Percentiles rank a stretch among this genome's conserved stretches.
Evolutionary conservation across 2,113 vertebrate genomes (phyloP).

Genomic region (Gallinago undulata): DNA sequence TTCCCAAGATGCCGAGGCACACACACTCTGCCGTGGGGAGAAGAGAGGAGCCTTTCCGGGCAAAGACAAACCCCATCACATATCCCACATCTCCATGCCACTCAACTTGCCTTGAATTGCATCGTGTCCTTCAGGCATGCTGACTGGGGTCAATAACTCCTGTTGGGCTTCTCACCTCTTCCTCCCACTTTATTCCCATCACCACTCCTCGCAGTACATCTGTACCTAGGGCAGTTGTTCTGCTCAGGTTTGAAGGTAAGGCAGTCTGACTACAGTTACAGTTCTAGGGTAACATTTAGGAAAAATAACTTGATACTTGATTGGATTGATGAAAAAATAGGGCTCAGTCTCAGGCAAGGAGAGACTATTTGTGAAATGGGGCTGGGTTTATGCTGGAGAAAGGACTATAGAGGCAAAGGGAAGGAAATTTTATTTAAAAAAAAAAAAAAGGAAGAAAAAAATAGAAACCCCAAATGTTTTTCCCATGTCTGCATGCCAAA

Average conservation of each 20-base stretch:
- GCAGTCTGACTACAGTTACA: not conserved
- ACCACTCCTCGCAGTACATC: not conserved
- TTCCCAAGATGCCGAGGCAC: not conserved
- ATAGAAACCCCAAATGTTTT: not conserved
- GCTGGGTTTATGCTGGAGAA: not conserved
- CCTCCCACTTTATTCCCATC: not conserved
- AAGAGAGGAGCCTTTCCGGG: not conserved
- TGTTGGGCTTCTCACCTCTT: not conserved
- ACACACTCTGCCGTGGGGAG: not conserved
- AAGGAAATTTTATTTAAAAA: not conserved
- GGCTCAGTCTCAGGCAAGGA: not conserved
- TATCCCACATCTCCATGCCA: not conserved
- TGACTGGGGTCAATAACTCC: not conserved
- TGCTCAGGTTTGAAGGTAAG: not conserved
- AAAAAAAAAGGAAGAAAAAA: not conserved
- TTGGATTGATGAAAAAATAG: not conserved
- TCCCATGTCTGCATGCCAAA: not conserved
- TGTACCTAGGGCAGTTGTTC: not conserved
- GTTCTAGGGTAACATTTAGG: not conserved
- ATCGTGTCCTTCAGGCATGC: rapidly evolving
- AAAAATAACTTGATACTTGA: not conserved
- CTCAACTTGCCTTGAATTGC: not conserved
- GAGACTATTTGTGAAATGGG: not conserved
- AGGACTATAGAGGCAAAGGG: not conserved
- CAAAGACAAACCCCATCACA: not conserved